Conservation (phyloP, 1,140 invertebrate species). For the Drosophila repletoides region DNA sequence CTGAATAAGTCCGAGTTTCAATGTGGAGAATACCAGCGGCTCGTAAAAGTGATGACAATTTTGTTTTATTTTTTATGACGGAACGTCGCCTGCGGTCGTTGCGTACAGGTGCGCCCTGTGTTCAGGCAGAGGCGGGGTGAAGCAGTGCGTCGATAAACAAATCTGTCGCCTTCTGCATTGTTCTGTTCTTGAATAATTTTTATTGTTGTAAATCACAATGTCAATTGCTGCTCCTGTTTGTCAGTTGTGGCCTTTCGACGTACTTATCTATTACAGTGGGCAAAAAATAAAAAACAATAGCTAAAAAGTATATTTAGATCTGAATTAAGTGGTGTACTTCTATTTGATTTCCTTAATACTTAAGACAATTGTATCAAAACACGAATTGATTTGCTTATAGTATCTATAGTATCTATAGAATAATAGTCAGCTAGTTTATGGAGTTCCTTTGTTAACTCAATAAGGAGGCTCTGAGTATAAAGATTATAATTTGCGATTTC, state of each 20-base stretch:
- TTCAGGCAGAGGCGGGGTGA: conserved; percentile 1
- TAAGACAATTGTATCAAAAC: no score
- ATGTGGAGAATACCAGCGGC: conserved; percentile 26
- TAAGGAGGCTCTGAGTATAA: no score
- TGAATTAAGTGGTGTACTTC: no score
- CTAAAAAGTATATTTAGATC: no score
- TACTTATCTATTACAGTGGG: conserved; percentile 26
- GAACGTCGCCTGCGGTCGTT: conserved; percentile 53
- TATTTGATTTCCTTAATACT: no score
- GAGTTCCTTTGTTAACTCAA: no score
- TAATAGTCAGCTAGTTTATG: background rate
- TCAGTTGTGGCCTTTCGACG: conserved; percentile 38
- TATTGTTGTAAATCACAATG: conserved; percentile 74
- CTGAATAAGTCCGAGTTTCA: conserved; percentile 1
- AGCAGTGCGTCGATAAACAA: conserved; percentile 16
- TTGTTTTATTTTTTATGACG: conserved; percentile 76
- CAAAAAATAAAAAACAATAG: conserved; percentile 3
- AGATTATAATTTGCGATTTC: no score
- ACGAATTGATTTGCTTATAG: background rate
- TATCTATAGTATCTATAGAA: background rate
- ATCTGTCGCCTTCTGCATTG: conserved; percentile 38
- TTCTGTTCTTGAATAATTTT: conserved; percentile 70
- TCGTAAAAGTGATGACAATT: conserved; percentile 77
- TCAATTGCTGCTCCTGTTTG: conserved; percentile 56
- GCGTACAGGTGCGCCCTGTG: conserved; percentile 55